phyloP scores from a whole-genome alignment of 2,888 invertebrate species.

The Xestia xanthographa region DNA sequence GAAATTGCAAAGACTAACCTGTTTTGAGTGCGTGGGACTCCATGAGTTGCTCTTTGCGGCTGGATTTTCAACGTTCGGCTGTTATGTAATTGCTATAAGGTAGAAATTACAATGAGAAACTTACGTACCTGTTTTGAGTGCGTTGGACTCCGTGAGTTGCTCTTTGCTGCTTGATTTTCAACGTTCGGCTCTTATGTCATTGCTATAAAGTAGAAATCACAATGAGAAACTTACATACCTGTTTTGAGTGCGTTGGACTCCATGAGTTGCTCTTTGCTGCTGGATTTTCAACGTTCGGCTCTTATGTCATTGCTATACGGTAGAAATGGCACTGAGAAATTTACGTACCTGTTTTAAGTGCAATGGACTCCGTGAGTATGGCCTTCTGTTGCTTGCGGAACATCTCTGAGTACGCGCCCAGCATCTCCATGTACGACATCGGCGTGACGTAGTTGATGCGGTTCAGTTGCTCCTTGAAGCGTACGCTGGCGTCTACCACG shows the following conservation, averaged over 20 bases:
- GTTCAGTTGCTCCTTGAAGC: slow-evolving; percentile 93
- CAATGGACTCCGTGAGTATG: slow-evolving; percentile 89
- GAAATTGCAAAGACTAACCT: too few species aligned
- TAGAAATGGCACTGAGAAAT: neutral
- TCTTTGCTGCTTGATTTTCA: too few species aligned
- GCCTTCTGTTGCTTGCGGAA: slow-evolving; percentile 92
- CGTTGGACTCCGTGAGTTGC: too few species aligned
- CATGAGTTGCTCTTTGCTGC: slow-evolving; percentile 64
- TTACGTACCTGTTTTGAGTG: too few species aligned
- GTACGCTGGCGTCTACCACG: slow-evolving; percentile 92
- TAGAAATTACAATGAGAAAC: too few species aligned
- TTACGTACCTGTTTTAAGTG: slow-evolving; percentile 88
- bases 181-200: too few species aligned
- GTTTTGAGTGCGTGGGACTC: too few species aligned
- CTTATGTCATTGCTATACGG: neutral
- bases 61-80: too few species aligned
- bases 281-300: neutral
- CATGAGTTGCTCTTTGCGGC: too few species aligned
- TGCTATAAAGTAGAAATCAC: neutral
- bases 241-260: slow-evolving; percentile 90
- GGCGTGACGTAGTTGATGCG: slow-evolving; percentile 97
- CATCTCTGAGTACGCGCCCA: slow-evolving; percentile 94
- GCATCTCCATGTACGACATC: slow-evolving; percentile 96
- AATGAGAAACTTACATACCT: slow-evolving; percentile 67
- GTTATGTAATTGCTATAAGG: too few species aligned